Percentiles rank a stretch among this genome's conserved stretches.
These are phyloP conservation scores for Leptothorax acervorum DNA, from an alignment of 2,888 invertebrate species.

Conservation along the genomic window DNA sequence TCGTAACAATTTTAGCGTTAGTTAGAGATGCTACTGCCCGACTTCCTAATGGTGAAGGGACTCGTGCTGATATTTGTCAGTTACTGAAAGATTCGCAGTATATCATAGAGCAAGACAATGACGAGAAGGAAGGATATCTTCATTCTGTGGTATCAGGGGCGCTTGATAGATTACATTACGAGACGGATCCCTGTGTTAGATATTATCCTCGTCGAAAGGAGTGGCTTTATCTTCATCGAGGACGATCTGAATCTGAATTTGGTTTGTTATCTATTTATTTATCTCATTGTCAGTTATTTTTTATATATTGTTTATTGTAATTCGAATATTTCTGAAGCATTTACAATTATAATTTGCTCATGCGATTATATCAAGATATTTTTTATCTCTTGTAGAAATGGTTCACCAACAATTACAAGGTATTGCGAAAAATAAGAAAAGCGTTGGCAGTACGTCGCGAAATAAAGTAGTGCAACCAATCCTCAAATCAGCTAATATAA, in stretches of 20 bases:
- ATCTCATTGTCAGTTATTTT: neutral
- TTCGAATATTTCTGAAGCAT: neutral
- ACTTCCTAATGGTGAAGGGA: conserved; percentile 97
- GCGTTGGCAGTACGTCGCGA: conserved; percentile 81
- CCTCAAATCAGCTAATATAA: conserved; percentile 83
- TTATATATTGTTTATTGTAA: conserved; percentile 7
- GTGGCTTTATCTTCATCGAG: conserved; percentile 98
- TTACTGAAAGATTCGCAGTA: conserved; percentile 93
- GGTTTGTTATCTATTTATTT: conserved; percentile 84
- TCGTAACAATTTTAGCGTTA: conserved; percentile 95
- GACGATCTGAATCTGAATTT: conserved; percentile 89
- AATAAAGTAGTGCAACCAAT: conserved; percentile 80
- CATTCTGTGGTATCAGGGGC: conserved; percentile 96
- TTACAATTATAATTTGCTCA: neutral
- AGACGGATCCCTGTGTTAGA: conserved; percentile 97
- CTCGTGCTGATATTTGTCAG: conserved; percentile 95
- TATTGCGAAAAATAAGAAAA: conserved; percentile 87
- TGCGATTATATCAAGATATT: neutral
- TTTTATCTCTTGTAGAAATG: conserved; percentile 86
- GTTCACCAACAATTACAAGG: conserved; percentile 90
- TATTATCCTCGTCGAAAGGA: conserved; percentile 96
- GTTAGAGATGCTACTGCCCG: conserved; percentile 98
- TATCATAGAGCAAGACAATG: conserved; percentile 85
- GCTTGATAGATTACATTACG: conserved; percentile 95
- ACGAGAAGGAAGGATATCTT: conserved; percentile 88